These are phyloP conservation scores for Platalea minor DNA, from an alignment of 2,797 vertebrate species.

Conservation along the genomic window DNA sequence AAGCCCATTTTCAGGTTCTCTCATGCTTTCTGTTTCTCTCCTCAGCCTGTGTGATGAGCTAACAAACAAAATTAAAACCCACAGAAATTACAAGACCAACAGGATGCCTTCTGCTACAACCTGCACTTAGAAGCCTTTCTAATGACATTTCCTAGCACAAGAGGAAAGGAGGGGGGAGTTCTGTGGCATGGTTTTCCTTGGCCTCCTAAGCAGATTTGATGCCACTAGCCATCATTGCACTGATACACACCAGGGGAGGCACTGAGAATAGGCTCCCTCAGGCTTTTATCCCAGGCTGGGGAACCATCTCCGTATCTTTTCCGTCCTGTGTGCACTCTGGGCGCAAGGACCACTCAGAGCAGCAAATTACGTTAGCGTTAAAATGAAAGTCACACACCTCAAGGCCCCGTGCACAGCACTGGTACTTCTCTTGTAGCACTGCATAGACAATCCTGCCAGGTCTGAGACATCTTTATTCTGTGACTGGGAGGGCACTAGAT, in stretches of 20 bases:
- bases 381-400: not conserved
- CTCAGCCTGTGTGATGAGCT: not conserved
- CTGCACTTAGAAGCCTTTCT: not conserved
- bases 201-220: not conserved
- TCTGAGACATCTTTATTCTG: not conserved
- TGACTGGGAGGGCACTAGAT: not conserved
- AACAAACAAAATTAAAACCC: not conserved
- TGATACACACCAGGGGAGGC: rapidly evolving
- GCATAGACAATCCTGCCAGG: not conserved
- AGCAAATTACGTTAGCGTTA: not conserved
- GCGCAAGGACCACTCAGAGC: not conserved
- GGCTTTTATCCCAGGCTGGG: not conserved
- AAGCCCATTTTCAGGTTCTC: not conserved
- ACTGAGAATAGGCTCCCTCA: not conserved
- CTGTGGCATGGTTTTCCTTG: not conserved
- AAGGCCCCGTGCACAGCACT: not conserved
- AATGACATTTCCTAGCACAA: not conserved
- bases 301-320: not conserved
- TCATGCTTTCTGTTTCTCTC: not conserved
- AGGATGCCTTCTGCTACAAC: not conserved
- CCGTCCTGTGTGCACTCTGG: not conserved
- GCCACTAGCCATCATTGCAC: not conserved
- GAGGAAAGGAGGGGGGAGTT: not conserved
- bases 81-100: not conserved
- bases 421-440: not conserved